Evolutionary conservation across 2,113 vertebrate species (phyloP), one percentile per base, ranked within the genome.

Genomic region (Chionis minor): DNA sequence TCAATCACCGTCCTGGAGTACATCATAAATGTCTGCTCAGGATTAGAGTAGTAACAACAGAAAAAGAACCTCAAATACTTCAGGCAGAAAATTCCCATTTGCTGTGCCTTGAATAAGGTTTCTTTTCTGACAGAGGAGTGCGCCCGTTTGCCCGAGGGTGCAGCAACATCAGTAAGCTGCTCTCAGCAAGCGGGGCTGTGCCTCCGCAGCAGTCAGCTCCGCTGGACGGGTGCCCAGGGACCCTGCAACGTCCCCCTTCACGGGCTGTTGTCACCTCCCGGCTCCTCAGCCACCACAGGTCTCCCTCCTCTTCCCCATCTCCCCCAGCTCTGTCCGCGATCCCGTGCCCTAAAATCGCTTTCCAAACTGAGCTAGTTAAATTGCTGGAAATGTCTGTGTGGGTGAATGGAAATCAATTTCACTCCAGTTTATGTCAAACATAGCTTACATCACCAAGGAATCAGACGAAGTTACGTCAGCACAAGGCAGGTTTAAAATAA

Each of bases 241-340:
- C 40, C 21, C 44, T 24, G 8, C 40, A 27, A 32, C 44, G 22
- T 18, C 11, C 9, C 23, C 32, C 38, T 61, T 35, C 14, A 22
- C 0, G 0, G 9, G 22, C 52, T 49, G 14, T 45, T 49, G 14
- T 45, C 56, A 21, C 52, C 51, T 55, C 49, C 0, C 1, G 32
- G 2, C 11, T 81, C 56, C 51, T 61, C 54, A 30, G 27, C 40
- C 33, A 40, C 63, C 73, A 30, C 28, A 20, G 40, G 21, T 27
- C 35, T 26, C n/a, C 42, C 20, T 23, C 4, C 7, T 19, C 21
- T 10, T 56, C 23, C 55, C 28, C 27, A 52, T 16, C 23, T 11
- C 56, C 30, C 55, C 28, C 30, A 52, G 44, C 33, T 54, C 10
- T 10, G 19, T 26, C 27, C 4, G 14, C 59, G 49, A 72, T 24